Base-by-base conservation (phyloP, 2,888 invertebrate species). In the Apotomis betuletana region DNA sequence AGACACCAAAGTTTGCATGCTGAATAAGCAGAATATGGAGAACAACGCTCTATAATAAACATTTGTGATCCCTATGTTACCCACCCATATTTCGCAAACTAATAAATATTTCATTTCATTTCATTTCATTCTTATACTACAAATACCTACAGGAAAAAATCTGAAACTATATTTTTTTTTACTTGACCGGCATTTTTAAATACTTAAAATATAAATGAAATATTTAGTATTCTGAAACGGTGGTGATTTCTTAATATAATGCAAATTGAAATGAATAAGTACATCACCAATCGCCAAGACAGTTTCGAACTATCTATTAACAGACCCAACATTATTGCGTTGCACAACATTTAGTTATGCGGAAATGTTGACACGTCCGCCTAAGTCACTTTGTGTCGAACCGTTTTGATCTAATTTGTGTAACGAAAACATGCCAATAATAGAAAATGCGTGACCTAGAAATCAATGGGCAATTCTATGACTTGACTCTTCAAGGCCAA, bases 371-470 rank as follows among this genome's bases (percentile, higher is more conserved):
- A 12, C 49, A 49, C 3, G 9, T 9, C 49, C 8, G 8, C 5
- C 44, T 8, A 8, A 8, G 6, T 44, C 5, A 44, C 4, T 44
- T 44, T 44, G 4, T 44, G 44, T 44, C 44, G 5, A 44, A 44
- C 6, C 4, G 13, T 27, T 55, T 15, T 15, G 27, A 61, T 61
- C 27, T 15, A 10, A 44, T 44, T 44, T 44, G 44, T 6, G 61
- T 49, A 13, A n/a, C 55, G 44, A 59, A 67, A 67, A 38, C 27
- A 15, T 13, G 12, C 49, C 38, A 51, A 15, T 5, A 59, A 27
- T 67, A 59, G 59, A 51, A 51, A 62, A 67, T 41, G 8, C 67
- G 67, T 59, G 67, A 67, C 59, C 15, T 44, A 44, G 27, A 12
- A 41, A 13, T 60, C 13, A 13, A 58, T 51, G 9, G 3, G 44